These are phyloP conservation scores for Dynastes maya DNA, from an alignment of 2,888 invertebrate species.

Conservation along the genomic window DNA sequence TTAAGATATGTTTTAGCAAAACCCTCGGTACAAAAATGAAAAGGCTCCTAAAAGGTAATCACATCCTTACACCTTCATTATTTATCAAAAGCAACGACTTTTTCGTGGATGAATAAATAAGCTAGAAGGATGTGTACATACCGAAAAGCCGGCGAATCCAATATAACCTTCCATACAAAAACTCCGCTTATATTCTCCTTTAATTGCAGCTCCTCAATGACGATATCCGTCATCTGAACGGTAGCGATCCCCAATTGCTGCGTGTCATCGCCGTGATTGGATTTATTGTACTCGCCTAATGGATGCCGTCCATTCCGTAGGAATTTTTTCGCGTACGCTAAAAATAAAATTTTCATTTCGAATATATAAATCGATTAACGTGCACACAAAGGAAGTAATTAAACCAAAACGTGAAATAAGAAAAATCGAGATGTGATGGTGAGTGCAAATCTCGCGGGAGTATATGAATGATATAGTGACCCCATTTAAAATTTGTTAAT, in stretches of 20 bases:
- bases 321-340: slow-evolving; percentile 85
- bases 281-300: slow-evolving; percentile 51
- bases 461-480: background rate
- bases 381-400: background rate
- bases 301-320: slow-evolving; percentile 71
- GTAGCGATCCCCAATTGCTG: slow-evolving; percentile 92
- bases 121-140: slow-evolving; percentile 70
- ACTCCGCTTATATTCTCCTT: slow-evolving; percentile 83
- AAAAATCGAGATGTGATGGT: background rate
- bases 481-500: too few species aligned
- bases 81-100: background rate
- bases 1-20: too few species aligned
- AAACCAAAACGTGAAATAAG: background rate
- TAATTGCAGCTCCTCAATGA: slow-evolving; percentile 70
- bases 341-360: slow-evolving; percentile 50
- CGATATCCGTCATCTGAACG: slow-evolving; percentile 82
- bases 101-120: slow-evolving; percentile 1
- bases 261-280: slow-evolving; percentile 63
- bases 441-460: background rate
- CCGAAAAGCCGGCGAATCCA: slow-evolving; percentile 87
- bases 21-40: too few species aligned
- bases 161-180: slow-evolving; percentile 88
- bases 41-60: too few species aligned
- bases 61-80: too few species aligned
- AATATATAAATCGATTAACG: slow-evolving; percentile 19